phyloP scores from a whole-genome alignment of 2,797 vertebrate genomes.

The Sebastes jordani region DNA sequence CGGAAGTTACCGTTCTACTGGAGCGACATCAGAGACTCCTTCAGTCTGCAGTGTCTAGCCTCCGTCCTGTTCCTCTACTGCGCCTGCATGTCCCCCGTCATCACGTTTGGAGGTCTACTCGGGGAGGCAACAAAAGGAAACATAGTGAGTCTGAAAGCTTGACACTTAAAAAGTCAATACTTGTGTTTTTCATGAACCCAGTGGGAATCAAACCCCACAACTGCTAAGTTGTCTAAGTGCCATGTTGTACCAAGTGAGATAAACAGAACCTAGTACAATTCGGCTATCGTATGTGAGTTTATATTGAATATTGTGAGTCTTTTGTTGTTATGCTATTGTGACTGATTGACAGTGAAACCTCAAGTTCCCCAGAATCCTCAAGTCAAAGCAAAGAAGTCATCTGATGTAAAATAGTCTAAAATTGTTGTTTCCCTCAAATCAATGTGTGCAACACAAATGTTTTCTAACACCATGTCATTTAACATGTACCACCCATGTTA shows the following conservation, averaged over 20 bases:
- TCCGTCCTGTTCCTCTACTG: constrained; percentile 98
- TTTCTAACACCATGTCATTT: not conserved
- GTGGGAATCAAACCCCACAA: not conserved
- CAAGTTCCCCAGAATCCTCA: not conserved
- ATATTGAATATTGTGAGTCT: not conserved
- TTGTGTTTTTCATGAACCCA: not conserved
- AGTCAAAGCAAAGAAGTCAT: not conserved
- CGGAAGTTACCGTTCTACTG: constrained; percentile 96
- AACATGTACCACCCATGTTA: not conserved
- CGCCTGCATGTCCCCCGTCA: constrained; percentile 99
- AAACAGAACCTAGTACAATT: not conserved
- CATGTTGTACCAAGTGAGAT: not conserved
- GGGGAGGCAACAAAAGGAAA: constrained; percentile 96
- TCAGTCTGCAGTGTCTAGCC: constrained; percentile 97
- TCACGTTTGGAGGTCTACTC: constrained; percentile 97
- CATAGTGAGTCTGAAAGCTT: constrained; percentile 90
- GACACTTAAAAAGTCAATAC: not conserved
- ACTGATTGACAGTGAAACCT: not conserved
- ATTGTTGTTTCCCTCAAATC: not conserved
- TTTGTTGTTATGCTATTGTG: not conserved
- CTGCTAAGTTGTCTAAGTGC: not conserved
- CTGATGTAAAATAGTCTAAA: not conserved
- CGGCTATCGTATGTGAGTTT: not conserved
- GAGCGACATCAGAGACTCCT: constrained; percentile 95
- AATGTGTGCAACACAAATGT: not conserved